phyloP scores from a whole-genome alignment of 2,113 vertebrate genomes.

The Narcine bancroftii region DNA sequence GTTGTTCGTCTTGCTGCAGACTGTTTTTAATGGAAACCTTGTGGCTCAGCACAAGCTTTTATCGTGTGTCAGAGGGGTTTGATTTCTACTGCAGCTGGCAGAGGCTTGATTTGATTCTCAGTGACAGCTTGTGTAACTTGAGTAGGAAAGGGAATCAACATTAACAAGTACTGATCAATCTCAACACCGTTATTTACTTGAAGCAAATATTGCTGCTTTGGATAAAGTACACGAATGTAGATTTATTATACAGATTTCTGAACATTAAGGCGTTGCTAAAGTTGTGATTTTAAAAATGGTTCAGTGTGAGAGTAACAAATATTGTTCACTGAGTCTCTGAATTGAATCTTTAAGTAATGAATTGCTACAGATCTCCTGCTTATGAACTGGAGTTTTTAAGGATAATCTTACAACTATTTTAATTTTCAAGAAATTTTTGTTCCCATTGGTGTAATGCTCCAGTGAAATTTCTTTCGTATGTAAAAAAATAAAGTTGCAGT shows the following conservation, averaged over 20 bases:
- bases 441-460: neutral
- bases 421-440: neutral
- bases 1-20: slow-evolving; percentile 59
- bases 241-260: neutral
- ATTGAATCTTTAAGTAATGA: neutral
- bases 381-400: slow-evolving; percentile 8
- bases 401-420: neutral
- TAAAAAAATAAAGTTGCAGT: neutral
- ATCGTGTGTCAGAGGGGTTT: slow-evolving; percentile 58
- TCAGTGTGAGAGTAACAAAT: neutral
- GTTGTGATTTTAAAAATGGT: neutral
- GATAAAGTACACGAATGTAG: neutral
- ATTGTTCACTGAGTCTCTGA: neutral
- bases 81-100: slow-evolving; percentile 52
- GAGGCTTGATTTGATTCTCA: slow-evolving; percentile 60
- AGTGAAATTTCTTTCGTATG: neutral
- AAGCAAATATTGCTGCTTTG: slow-evolving; percentile 39
- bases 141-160: slow-evolving; percentile 55
- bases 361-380: neutral
- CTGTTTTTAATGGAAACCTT: slow-evolving; percentile 61
- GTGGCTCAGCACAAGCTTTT: slow-evolving; percentile 56
- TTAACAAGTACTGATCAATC: slow-evolving; percentile 50
- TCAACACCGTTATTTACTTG: slow-evolving; percentile 64
- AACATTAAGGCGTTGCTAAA: neutral
- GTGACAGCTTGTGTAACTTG: slow-evolving; percentile 56